Evolutionary conservation across 2,113 vertebrate genomes (phyloP).

Genomic region (Tapirus terrestris): DNA sequence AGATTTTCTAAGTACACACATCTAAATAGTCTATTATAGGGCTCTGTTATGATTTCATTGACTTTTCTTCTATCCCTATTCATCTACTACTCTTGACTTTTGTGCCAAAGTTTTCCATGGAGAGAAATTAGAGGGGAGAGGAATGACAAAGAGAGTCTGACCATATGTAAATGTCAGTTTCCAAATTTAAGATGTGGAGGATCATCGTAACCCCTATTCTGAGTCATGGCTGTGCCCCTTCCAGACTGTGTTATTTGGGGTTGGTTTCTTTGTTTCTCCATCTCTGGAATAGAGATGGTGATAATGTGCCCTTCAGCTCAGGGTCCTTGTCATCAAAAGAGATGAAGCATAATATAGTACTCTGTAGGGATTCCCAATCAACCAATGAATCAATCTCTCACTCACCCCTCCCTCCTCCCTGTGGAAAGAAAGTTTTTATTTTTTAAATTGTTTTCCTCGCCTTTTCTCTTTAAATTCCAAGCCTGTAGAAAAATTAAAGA

Average conservation of each 20-base stretch:
- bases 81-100: too few species aligned
- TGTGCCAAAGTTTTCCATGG: neutral
- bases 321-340: neutral
- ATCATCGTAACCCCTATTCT: rapidly evolving
- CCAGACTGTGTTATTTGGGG: neutral
- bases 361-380: too few species aligned
- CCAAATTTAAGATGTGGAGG: neutral
- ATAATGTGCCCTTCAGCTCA: neutral
- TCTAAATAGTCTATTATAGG: neutral
- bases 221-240: neutral
- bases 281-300: neutral
- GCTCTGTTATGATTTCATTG: too few species aligned
- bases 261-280: neutral
- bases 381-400: neutral
- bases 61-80: neutral
- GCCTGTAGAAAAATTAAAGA: neutral
- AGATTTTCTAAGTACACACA: neutral
- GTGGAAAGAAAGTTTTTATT: neutral
- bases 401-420: rapidly evolving
- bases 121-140: neutral
- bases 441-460: neutral
- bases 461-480: neutral
- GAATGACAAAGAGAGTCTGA: neutral
- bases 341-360: rapidly evolving
- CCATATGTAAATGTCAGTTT: neutral